phyloP scores from a whole-genome alignment of 2,113 vertebrate genomes.

The Capreolus pygargus region DNA sequence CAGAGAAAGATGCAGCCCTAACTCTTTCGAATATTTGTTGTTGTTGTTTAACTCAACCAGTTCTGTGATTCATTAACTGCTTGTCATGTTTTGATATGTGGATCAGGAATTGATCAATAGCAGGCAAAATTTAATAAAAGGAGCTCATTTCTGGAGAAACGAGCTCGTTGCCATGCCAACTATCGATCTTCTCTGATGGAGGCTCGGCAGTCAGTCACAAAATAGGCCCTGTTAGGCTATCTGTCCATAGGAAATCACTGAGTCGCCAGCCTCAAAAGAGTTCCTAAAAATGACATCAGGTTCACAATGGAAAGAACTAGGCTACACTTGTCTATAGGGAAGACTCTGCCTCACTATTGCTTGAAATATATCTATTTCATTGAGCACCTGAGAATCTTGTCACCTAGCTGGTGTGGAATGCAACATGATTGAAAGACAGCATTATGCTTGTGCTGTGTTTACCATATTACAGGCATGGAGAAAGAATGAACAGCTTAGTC shows the following conservation, averaged over 20 bases:
- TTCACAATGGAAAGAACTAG: neutral
- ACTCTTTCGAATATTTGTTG: conserved; percentile 52
- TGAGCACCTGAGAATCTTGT: neutral
- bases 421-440: neutral
- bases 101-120: conserved; percentile 81
- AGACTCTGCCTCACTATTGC: neutral
- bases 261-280: conserved; percentile 23
- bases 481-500: conserved; percentile 50
- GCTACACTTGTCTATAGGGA: neutral
- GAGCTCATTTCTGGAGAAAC: conserved; percentile 79
- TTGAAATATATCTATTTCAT: neutral
- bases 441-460: neutral
- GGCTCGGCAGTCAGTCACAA: conserved; percentile 68
- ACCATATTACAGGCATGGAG: neutral
- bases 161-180: conserved; percentile 84
- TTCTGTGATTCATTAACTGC: conserved; percentile 77
- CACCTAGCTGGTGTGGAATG: neutral
- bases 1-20: conserved; percentile 6
- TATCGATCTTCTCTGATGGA: conserved; percentile 80
- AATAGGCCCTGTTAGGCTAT: conserved; percentile 71
- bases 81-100: conserved; percentile 79
- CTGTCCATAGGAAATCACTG: conserved; percentile 57
- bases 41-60: conserved; percentile 57
- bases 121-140: conserved; percentile 84
- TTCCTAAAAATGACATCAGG: conserved; percentile 37